Percentiles rank a stretch among this genome's conserved stretches.
Evolutionary conservation across 2,888 invertebrate genomes (phyloP).

Genomic region (Tenodera sinensis): DNA sequence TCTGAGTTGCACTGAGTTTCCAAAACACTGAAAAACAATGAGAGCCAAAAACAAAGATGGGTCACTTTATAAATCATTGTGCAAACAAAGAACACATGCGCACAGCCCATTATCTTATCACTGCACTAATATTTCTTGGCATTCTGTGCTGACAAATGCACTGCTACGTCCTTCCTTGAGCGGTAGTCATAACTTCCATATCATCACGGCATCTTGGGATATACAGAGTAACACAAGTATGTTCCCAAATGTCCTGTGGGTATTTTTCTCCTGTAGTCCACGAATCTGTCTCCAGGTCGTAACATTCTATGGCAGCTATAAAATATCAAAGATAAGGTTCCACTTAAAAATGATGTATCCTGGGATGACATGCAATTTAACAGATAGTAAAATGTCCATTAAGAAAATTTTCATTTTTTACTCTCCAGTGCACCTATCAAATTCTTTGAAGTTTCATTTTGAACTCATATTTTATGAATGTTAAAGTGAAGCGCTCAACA

Average conservation of each 20-base stretch:
- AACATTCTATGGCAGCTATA: slow-evolving; percentile 59
- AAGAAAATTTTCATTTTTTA: too few species aligned
- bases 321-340: slow-evolving; percentile 3
- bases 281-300: slow-evolving; percentile 55
- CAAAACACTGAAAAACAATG: not conserved
- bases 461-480: too few species aligned
- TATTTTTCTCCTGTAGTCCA: slow-evolving; percentile 63
- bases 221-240: slow-evolving; percentile 62
- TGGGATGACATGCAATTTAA: too few species aligned
- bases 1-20: not conserved
- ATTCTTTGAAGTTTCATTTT: too few species aligned
- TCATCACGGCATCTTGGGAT: slow-evolving; percentile 57
- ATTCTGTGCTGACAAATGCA: not conserved
- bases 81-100: too few species aligned
- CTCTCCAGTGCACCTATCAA: too few species aligned
- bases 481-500: too few species aligned
- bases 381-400: too few species aligned
- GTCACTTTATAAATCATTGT: not conserved
- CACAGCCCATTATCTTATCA: not conserved
- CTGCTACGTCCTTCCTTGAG: slow-evolving; percentile 23
- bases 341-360: too few species aligned
- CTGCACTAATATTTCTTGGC: not conserved
- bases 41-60: not conserved
- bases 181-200: slow-evolving; percentile 46
- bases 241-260: slow-evolving; percentile 69